These are phyloP conservation scores for Myotis findleyi DNA, from an alignment of 2,797 vertebrate genomes.

Conservation along the genomic window DNA sequence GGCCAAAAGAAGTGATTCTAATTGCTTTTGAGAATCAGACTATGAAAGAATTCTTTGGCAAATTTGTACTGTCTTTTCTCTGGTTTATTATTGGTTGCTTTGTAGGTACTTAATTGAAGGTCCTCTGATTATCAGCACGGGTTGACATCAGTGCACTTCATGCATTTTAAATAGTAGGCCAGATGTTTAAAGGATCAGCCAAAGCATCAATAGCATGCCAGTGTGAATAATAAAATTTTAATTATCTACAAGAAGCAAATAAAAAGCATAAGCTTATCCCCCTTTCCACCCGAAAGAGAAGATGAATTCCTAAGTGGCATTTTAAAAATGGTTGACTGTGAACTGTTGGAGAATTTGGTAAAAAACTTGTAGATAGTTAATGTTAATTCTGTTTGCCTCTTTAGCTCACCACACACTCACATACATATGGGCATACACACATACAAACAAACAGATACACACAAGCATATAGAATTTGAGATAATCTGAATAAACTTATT, in stretches of 20 bases:
- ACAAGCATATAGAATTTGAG: background rate
- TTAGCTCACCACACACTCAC: background rate
- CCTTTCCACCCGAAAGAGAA: constrained; percentile 68
- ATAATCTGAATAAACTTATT: background rate
- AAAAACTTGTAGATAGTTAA: constrained; percentile 37
- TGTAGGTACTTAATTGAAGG: constrained; percentile 82
- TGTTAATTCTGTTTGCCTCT: constrained; percentile 51
- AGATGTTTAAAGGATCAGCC: constrained; percentile 84
- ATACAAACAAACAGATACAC: background rate
- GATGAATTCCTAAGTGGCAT: constrained; percentile 54
- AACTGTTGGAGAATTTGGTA: background rate
- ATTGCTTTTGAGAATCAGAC: constrained; percentile 77
- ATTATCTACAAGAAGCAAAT: constrained; percentile 77
- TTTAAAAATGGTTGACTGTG: constrained; percentile 63
- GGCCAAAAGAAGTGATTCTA: constrained; percentile 79
- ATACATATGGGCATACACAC: fast-evolving
- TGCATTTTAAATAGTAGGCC: constrained; percentile 81
- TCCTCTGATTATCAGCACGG: constrained; percentile 81
- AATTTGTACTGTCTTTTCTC: constrained; percentile 67
- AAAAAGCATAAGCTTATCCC: constrained; percentile 63
- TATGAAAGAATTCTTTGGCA: constrained; percentile 75
- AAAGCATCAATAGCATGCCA: constrained; percentile 69
- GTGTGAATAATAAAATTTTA: constrained; percentile 81
- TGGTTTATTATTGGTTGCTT: constrained; percentile 77
- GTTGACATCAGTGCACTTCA: constrained; percentile 65